Base-by-base conservation (phyloP, 2,113 vertebrate genomes). In the Trochalopteron elliotii region DNA sequence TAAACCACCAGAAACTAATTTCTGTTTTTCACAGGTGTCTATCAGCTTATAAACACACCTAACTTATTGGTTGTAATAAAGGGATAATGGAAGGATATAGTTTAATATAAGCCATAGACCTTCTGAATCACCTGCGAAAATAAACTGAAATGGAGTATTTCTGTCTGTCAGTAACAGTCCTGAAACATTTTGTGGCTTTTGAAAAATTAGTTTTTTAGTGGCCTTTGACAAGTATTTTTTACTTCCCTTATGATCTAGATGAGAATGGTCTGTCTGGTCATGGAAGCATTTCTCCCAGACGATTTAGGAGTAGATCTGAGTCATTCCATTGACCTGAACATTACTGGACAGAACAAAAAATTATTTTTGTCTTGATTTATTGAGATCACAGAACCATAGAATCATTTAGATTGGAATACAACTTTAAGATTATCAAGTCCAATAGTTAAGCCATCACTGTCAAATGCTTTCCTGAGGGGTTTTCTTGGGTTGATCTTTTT, bases 1-100 rank as follows among this genome's bases (percentile, higher is more conserved):
- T 94, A 95, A 96, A 95, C 61, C 77, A 94, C 92, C 86, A 96
- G 93, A 96, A 96, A 94, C 40, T 88, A 93, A 92, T 87, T 87
- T 91, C 69, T 96, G 65, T 77, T 89, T 95, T 96, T 64, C 86
- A 94, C 55, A 96, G 75, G 89, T 97, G 94, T 95, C 91, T 94
- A 84, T 76, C 91, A 93, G 79, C n/a, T 96, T 96, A 89, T 97
- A 96, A 97, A 96, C 69, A 84, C 61, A 47, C 37, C 71, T 88
- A 87, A 94, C 67, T 94, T 97, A 89, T 50, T 96, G 57, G 47
- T 68, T 67, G 87, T 84, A 96, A 76, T 82, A 92, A 88, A 97
- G 84, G 89, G 63, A 67, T 37, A 95, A 86, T 65, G 89, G 93
- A 93, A 94, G 76, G 89, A 56, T 80, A 81, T 85, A 83, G 87